Conservation (phyloP, 2,888 invertebrate species). For the Bursaphelenchus okinawaensis region DNA sequence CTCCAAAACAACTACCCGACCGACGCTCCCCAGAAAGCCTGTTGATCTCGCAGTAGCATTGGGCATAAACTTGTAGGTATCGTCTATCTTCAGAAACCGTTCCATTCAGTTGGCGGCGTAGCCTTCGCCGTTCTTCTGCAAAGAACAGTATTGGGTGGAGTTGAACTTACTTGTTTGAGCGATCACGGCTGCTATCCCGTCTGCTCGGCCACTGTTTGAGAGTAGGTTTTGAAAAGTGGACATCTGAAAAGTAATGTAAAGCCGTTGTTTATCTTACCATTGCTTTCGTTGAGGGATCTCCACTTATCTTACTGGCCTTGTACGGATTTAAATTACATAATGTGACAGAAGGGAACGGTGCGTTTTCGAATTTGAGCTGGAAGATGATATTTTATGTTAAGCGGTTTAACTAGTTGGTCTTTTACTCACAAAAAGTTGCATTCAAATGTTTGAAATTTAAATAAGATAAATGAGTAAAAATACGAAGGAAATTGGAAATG, state of each 20-base stretch:
- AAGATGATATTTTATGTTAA: no score
- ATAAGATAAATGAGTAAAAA: no score
- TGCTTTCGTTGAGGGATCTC: conserved; percentile 46
- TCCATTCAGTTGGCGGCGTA: conserved; percentile 17
- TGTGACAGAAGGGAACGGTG: conserved; percentile 55
- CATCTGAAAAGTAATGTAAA: conserved; percentile 13
- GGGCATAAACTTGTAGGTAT: conserved; percentile 25
- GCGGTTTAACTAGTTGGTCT: no score
- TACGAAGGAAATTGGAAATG: conserved; percentile 18
- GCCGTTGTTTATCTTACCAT: conserved; percentile 33
- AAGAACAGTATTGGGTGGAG: not conserved
- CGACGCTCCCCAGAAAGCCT: conserved; percentile 45
- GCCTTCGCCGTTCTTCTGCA: conserved; percentile 10
- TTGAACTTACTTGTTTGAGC: conserved; percentile 13
- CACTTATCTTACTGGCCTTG: conserved; percentile 48
- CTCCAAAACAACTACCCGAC: conserved; percentile 49
- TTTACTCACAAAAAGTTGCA: no score
- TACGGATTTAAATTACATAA: conserved; percentile 57
- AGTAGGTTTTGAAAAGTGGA: conserved; percentile 16
- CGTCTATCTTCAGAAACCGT: conserved; percentile 14
- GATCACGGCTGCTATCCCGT: conserved; percentile 41
- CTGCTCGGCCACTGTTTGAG: conserved; percentile 40
- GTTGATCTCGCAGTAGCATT: conserved; percentile 54
- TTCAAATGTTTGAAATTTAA: no score
- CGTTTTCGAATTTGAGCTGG: conserved; percentile 58